phyloP scores from a whole-genome alignment of 2,113 vertebrate species.

The Carassius auratus region DNA sequence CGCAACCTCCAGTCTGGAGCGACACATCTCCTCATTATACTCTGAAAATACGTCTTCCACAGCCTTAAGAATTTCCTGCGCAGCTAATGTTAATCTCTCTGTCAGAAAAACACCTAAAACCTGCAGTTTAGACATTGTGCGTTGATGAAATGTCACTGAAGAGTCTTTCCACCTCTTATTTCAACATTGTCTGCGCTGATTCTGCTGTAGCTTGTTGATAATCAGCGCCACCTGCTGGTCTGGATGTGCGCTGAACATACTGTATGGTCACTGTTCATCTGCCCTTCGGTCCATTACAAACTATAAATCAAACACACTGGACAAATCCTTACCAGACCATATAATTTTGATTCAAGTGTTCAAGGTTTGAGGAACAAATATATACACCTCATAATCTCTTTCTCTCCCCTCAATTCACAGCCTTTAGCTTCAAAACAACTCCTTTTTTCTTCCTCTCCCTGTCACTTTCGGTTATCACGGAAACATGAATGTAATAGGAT shows the following conservation, averaged over 20 bases:
- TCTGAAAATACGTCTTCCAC: constrained; percentile 76
- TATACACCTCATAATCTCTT: neutral
- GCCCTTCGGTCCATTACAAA: neutral
- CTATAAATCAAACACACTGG: neutral
- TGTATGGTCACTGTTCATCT: neutral
- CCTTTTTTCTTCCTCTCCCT: neutral
- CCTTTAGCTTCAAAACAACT: neutral
- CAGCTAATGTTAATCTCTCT: constrained; percentile 76
- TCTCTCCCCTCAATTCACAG: neutral
- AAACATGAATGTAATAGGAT: neutral
- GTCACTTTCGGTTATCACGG: neutral
- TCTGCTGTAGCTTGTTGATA: neutral
- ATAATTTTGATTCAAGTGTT: neutral
- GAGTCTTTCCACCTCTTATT: neutral
- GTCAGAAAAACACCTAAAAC: constrained; percentile 76
- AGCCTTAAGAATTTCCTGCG: constrained; percentile 78
- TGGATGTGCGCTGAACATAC: neutral
- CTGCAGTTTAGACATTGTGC: constrained; percentile 74
- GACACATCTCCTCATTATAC: constrained; percentile 77
- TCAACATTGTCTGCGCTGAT: neutral
- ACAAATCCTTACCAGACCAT: too few species aligned
- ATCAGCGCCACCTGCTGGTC: constrained; percentile 3
- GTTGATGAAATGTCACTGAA: neutral
- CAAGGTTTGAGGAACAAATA: neutral
- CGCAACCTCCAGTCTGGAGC: constrained; percentile 75